A percentile compares a stretch with the other conserved stretches of the same genome.
phyloP scores from a whole-genome alignment of 1,140 invertebrate species.

The Microvelia longipes region DNA sequence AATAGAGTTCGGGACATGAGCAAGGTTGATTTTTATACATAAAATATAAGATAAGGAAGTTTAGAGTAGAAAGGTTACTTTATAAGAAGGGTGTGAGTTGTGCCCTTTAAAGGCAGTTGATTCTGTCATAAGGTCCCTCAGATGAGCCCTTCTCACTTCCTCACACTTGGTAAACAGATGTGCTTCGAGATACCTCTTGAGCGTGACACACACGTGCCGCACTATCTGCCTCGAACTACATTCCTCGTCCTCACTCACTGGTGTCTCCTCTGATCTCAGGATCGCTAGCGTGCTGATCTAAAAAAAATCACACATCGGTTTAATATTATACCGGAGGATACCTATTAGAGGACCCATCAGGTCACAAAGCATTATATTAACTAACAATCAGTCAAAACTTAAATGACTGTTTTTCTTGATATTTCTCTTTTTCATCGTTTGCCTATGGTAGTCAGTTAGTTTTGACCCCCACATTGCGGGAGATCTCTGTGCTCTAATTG shows the following conservation, averaged over 20 bases:
- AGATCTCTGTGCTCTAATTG: no score
- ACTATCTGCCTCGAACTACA: conserved; percentile 87
- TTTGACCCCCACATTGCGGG: no score
- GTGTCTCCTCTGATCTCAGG: conserved; percentile 45
- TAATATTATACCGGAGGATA: no score
- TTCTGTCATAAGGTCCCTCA: conserved; percentile 26
- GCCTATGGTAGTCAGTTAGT: no score
- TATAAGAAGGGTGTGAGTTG: background rate
- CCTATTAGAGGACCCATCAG: background rate
- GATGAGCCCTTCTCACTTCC: conserved; percentile 49
- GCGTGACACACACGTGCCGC: conserved; percentile 75
- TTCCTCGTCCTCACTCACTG: conserved; percentile 75
- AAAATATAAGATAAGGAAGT: no score
- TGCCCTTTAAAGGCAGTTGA: background rate
- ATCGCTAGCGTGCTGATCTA: conserved; percentile 72
- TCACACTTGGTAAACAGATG: conserved; percentile 75
- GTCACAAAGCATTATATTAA: no score
- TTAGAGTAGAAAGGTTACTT: no score
- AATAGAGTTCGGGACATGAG: no score
- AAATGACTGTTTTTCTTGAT: no score
- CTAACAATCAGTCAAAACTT: no score
- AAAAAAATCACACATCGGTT: conserved; percentile 15
- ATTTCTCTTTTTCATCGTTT: no score
- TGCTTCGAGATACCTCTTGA: conserved; percentile 83
- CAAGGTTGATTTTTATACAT: no score